Conservation (phyloP, 2,888 invertebrate species). For the Apamea sordens region DNA sequence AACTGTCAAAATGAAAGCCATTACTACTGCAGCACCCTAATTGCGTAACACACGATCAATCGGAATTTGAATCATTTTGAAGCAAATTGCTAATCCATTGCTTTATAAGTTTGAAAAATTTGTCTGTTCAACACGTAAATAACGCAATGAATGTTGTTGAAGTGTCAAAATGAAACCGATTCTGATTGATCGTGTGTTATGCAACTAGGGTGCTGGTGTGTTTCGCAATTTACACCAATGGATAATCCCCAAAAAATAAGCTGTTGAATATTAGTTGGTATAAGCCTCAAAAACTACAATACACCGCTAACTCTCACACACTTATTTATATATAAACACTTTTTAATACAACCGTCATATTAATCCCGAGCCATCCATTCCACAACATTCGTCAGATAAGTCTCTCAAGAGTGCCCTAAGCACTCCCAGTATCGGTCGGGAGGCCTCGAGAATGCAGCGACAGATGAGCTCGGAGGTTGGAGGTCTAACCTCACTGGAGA, state of each 20-base stretch:
- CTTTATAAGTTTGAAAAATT: too few relatives aligned
- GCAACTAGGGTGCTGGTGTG: too few relatives aligned
- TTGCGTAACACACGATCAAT: too few relatives aligned
- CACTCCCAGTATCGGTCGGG: slow-evolving; percentile 19
- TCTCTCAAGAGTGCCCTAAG: slow-evolving; percentile 12
- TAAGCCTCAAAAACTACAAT: neutral
- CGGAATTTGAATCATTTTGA: too few relatives aligned
- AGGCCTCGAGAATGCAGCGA: slow-evolving; percentile 53
- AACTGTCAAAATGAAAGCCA: too few relatives aligned
- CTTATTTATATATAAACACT: neutral
- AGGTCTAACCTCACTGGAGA: slow-evolving; percentile 14
- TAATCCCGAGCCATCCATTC: neutral
- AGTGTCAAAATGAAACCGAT: too few relatives aligned
- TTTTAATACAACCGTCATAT: neutral
- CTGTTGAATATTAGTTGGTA: neutral
- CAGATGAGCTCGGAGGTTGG: slow-evolving; percentile 30
- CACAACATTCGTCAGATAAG: slow-evolving; percentile 10
- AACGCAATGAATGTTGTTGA: too few relatives aligned
- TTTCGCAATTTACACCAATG: neutral
- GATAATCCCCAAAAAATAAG: neutral
- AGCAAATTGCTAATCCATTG: too few relatives aligned
- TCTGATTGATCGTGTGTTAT: too few relatives aligned
- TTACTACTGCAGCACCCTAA: too few relatives aligned
- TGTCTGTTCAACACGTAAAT: too few relatives aligned
- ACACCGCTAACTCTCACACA: neutral